Evolutionary conservation across 2,797 vertebrate genomes (phyloP).

Genomic region (Lacerta agilis): DNA sequence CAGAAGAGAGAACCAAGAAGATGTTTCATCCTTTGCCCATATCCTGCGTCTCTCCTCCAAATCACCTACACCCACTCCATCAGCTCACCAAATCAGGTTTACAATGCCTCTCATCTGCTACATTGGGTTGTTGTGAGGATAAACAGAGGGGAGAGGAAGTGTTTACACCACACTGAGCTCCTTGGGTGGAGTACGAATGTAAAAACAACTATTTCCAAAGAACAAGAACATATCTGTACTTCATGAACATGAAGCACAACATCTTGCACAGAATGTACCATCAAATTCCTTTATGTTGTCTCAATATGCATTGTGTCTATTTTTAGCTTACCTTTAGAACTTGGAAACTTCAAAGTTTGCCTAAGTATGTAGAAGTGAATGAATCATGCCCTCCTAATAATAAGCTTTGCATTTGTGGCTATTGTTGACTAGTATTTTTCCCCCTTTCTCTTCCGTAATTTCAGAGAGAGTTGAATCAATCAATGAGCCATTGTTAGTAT

Average conservation of each 20-base stretch:
- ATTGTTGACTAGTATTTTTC: background rate
- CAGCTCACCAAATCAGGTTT: background rate
- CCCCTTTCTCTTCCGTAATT: background rate
- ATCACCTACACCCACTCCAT: background rate
- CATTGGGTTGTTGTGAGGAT: too few species aligned
- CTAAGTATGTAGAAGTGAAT: background rate
- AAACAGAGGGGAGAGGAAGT: too few species aligned
- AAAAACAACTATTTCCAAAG: background rate
- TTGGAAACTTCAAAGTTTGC: background rate
- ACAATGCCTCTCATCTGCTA: too few species aligned
- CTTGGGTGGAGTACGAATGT: too few species aligned
- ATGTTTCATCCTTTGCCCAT: background rate
- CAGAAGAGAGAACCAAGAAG: background rate
- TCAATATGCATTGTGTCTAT: background rate
- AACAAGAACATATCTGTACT: background rate
- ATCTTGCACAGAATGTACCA: background rate
- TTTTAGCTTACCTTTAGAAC: background rate
- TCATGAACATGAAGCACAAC: background rate
- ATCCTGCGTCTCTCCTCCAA: too few species aligned
- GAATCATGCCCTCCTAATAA: background rate
- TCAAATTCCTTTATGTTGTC: background rate
- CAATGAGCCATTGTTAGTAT: constrained; percentile 30
- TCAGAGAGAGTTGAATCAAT: background rate
- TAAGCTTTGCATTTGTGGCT: background rate
- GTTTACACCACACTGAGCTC: too few species aligned